phyloP scores from a whole-genome alignment of 2,888 invertebrate species.

The Notodonta dromedarius region DNA sequence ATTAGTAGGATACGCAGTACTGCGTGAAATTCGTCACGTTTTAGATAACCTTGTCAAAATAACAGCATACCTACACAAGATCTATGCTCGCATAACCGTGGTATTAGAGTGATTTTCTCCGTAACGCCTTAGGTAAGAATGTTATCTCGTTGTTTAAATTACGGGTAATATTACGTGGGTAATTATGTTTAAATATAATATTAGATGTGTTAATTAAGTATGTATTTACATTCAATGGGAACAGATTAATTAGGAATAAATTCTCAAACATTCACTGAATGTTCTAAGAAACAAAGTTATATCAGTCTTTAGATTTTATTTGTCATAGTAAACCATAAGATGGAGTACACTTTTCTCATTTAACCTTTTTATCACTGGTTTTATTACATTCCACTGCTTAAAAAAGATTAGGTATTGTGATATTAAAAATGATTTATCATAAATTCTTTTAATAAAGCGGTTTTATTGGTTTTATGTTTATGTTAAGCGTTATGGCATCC shows the following conservation, averaged over 20 bases:
- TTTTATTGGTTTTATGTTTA: slow-evolving; percentile 11
- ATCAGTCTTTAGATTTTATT: neutral
- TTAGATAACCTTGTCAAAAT: slow-evolving; percentile 20
- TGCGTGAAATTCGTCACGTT: slow-evolving; percentile 17
- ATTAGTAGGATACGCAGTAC: neutral
- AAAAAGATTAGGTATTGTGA: neutral
- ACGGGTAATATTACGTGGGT: neutral
- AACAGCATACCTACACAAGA: slow-evolving; percentile 7
- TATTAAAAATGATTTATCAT: neutral
- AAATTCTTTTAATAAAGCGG: slow-evolving; percentile 3
- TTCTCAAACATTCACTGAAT: no score
- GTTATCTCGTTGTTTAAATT: neutral
- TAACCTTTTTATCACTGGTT: neutral
- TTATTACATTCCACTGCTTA: neutral
- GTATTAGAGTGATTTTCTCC: slow-evolving; percentile 19
- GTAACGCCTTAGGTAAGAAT: slow-evolving; percentile 4
- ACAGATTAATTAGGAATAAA: no score
- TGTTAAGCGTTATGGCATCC: slow-evolving; percentile 16
- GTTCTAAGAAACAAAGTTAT: no score
- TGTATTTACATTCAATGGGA: no score
- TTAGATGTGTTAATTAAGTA: no score
- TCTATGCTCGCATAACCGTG: slow-evolving; percentile 8
- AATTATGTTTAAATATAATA: no score
- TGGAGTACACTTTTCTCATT: neutral
- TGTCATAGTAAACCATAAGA: neutral